phyloP scores from a whole-genome alignment of 2,797 vertebrate species.

The Anomalospiza imberbis region DNA sequence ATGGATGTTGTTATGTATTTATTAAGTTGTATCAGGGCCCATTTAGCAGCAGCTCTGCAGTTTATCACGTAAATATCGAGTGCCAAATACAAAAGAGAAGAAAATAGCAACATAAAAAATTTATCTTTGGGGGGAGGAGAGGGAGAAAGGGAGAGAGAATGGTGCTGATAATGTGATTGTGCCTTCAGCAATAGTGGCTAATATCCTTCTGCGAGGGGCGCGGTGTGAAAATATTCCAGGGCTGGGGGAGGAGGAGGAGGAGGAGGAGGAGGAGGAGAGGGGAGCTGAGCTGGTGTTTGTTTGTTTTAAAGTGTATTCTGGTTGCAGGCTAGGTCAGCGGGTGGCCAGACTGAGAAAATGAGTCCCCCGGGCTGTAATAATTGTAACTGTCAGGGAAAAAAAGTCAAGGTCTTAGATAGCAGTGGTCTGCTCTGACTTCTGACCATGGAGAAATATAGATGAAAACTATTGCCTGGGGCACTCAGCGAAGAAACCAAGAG shows the following conservation, averaged over 20 bases:
- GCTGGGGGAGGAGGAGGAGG: neutral
- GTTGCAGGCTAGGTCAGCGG: conserved; percentile 69
- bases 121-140: conserved; percentile 55
- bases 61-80: conserved; percentile 69
- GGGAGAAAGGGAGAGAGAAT: conserved; percentile 45
- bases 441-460: conserved; percentile 70
- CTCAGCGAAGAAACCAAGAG: conserved; percentile 49
- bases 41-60: conserved; percentile 63
- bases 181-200: conserved; percentile 64
- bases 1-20: conserved; percentile 66
- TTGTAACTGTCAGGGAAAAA: conserved; percentile 75
- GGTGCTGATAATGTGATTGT: conserved; percentile 60
- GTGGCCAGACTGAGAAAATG: conserved; percentile 71
- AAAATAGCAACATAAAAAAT: conserved; percentile 74
- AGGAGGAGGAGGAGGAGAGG: conserved; percentile 13
- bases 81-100: conserved; percentile 66
- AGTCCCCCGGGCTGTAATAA: conserved; percentile 74
- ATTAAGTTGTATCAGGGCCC: conserved; percentile 68
- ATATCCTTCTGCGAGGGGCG: conserved; percentile 53
- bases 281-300: conserved; percentile 63
- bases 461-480: conserved; percentile 58
- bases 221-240: conserved; percentile 50
- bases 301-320: conserved; percentile 65
- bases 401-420: conserved; percentile 75
- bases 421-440: conserved; percentile 68